Conservation (phyloP, 2,113 vertebrate genomes). For the Phalacrocorax aristotelis region DNA sequence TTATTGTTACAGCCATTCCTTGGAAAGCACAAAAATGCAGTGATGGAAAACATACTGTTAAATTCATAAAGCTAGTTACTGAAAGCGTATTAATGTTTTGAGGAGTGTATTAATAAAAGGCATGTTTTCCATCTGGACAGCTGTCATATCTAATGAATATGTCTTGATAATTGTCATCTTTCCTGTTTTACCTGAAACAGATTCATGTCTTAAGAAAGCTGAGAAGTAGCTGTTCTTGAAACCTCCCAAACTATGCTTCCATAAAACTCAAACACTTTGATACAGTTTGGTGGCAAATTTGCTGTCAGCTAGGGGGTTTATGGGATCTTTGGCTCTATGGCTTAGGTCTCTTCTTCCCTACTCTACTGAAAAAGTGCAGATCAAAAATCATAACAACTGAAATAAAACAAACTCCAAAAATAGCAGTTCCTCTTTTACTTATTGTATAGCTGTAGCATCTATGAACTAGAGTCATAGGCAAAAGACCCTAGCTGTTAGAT, state of each 20-base stretch:
- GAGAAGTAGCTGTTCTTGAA: background rate
- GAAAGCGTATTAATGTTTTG: background rate
- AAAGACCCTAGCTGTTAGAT: background rate
- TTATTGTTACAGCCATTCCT: background rate
- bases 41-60: slow-evolving; percentile 23
- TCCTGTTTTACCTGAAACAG: background rate
- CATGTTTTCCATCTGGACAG: background rate
- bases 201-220: background rate
- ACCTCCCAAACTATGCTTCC: background rate
- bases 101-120: background rate
- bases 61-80: background rate
- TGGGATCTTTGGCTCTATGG: background rate
- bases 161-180: background rate
- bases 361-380: background rate
- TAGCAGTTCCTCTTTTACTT: background rate
- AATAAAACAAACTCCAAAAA: background rate
- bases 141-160: background rate
- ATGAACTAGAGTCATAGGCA: background rate
- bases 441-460: background rate
- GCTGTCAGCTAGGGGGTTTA: background rate
- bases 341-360: background rate
- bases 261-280: background rate
- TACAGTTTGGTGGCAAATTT: background rate
- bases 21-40: background rate
- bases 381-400: background rate